Base-by-base conservation (phyloP, 2,888 invertebrate species). In the Andrena trimmerana region DNA sequence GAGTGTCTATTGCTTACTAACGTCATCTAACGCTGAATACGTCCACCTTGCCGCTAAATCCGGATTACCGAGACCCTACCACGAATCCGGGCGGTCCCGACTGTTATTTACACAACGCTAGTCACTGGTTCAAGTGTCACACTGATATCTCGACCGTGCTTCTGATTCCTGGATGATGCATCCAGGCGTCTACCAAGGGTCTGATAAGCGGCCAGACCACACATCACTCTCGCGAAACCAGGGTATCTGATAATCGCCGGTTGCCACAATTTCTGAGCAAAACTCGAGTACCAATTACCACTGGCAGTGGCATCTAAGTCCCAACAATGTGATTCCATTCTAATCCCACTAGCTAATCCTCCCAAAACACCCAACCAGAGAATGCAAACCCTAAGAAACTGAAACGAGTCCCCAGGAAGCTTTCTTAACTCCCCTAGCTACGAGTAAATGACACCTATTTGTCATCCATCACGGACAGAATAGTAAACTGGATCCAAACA, bases 121-220 rank as follows among this genome's bases (percentile, higher is more conserved):
- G 74, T 24, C 78, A 54, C 27, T 20, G 70, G 33, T 65, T 42
- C 57, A 42, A 69, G 54, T 72, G 78, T 68, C 81, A 73, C 65
- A 31, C 62, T 68, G 31, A 57, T 81, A 80, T 80, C 74, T 69
- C 52, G 81, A 75, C 42, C 81, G 69, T 80, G 69, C 52, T 73
- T 50, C 65, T 81, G 68, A 74, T 74, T 79, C 74, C 80, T 65
- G 65, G 75, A 60, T 75, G 81, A 82, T 70, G 52, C 65, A 70
- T 62, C 42, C 73, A 31, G 5, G n/a, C 77, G 24, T 70, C 42
- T 63, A 48, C 65, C 48, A 31, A 60, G 65, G 24, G 59, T 60
- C 70, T 66, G 81, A 82, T 82, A 75, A 75, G 69, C 65, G 81
- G 60, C 70, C 60, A n/a, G 52, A 54, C 73, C 59, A 27, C 69